A percentile compares a stretch with the other conserved stretches of the same genome.
phyloP scores from a whole-genome alignment of 2,888 invertebrate genomes.

The Papilio gigon region DNA sequence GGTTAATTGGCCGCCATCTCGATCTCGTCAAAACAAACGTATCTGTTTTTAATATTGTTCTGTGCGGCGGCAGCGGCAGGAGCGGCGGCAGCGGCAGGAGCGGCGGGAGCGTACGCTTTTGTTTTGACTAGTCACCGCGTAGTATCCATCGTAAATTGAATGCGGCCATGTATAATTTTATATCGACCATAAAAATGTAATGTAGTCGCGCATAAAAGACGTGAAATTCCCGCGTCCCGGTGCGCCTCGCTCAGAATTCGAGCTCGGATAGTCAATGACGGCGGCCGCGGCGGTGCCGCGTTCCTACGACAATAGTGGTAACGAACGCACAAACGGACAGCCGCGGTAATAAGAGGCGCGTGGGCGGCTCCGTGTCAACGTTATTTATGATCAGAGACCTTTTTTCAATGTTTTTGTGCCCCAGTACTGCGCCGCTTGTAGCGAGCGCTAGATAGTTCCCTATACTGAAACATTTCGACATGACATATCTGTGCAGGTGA shows the following conservation, averaged over 20 bases:
- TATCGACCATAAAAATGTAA: constrained; percentile 34
- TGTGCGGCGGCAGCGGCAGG: too few relatives aligned
- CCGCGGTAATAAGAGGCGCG: constrained; percentile 79
- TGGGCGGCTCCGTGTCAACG: constrained; percentile 80
- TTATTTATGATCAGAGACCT: constrained; percentile 77
- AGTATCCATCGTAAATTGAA: constrained; percentile 29
- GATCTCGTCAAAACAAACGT: constrained; percentile 32
- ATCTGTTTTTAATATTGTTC: constrained; percentile 6
- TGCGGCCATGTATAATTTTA: constrained; percentile 30
- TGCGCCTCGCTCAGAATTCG: constrained; percentile 70
- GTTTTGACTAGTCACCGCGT: constrained; percentile 37
- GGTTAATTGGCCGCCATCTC: constrained; percentile 28
- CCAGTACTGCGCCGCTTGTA: constrained; percentile 34
- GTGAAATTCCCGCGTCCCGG: constrained; percentile 52
- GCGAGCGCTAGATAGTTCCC: constrained; percentile 30
- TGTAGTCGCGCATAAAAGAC: constrained; percentile 29
- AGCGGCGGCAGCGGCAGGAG: too few relatives aligned
- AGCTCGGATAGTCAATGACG: constrained; percentile 81
- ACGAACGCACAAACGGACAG: constrained; percentile 80
- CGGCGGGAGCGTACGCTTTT: constrained; percentile 26
- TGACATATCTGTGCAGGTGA: constrained; percentile 14
- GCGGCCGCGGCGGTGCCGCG: constrained; percentile 76
- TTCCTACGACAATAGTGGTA: constrained; percentile 78
- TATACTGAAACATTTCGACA: constrained; percentile 31
- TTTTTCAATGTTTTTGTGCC: constrained; percentile 54